Evolutionary conservation across 2,888 invertebrate species (phyloP), one percentile per base, ranked within the genome.

Genomic region (Synergus umbraculus): DNA sequence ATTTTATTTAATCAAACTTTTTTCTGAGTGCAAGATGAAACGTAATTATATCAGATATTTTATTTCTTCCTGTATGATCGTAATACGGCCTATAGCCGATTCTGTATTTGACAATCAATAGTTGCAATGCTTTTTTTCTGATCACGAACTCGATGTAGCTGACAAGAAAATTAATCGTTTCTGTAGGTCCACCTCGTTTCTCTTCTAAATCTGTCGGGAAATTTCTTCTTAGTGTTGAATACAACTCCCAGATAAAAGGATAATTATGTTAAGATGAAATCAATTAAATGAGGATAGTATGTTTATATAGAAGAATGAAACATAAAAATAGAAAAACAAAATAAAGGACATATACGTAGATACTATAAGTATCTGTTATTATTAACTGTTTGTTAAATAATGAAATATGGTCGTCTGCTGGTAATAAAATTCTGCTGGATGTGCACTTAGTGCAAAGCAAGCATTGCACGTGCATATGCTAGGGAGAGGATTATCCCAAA

Each of bases 401-500:
- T 73, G 54, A 73, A 29, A 54, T 41, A 73, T 54, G 41, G 73
- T 73, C 73, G 73, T 54, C 54, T 73, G 37, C 54, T 37, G 22
- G 49, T 73, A 73, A 73, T 73, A 73, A 73, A 73, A 41, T 76
- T 63, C 54, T 58, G 41, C 37, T 41, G 49, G 60, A 76, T 76
- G 54, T 54, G 54, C 54, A 60, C 76, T 76, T 76, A 60, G 60
- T 58, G 76, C 44, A 58, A 76, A 76, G 37, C 37, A 37, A 37
- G 44, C 54, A 76, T 41, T 66, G 66, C 73, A 73, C 73, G 66
- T 79, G 84, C 60, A 60, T 60, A 12, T 29, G 60, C 60, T 83
- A 84, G 82, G 85, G 87, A 85, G 86, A 87, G 86, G 84, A 84
- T 81, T 80, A 88, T 88, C 87, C 86, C 85, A 88, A 89, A 88